Evolutionary conservation across 2,113 vertebrate species (phyloP).

Genomic region (Pelobates fuscus): DNA sequence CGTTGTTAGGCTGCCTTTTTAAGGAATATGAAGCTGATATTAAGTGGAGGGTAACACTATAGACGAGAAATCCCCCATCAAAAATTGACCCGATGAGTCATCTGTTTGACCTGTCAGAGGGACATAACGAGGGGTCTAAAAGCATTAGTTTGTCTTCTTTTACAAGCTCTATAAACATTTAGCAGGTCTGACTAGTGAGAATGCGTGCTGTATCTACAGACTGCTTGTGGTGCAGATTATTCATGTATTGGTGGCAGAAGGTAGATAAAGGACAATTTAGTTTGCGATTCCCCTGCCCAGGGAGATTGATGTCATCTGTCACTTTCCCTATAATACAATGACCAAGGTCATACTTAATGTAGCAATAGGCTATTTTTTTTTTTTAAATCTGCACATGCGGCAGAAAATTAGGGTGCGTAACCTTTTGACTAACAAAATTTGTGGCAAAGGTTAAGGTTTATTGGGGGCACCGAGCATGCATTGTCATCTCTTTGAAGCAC

Average conservation of each 20-base stretch:
- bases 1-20: no score
- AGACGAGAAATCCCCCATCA: conserved; percentile 60
- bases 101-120: conserved; percentile 67
- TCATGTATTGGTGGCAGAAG: conserved; percentile 66
- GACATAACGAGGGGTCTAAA: conserved; percentile 73
- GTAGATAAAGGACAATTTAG: conserved; percentile 67
- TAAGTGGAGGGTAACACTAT: background rate
- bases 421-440: background rate
- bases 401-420: background rate
- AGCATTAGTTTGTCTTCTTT: conserved; percentile 79
- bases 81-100: conserved; percentile 77
- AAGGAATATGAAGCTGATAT: no score
- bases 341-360: conserved; percentile 11
- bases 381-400: background rate
- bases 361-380: background rate
- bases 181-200: conserved; percentile 76
- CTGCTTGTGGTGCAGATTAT: conserved; percentile 72
- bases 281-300: no score
- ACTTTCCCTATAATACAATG: conserved; percentile 12
- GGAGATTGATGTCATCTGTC: conserved; percentile 9
- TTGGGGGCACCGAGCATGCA: background rate
- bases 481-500: background rate
- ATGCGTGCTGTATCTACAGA: conserved; percentile 73
- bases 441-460: conserved; percentile 7
- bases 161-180: conserved; percentile 79